Evolutionary conservation across 1,140 invertebrate species (phyloP), one percentile per base, ranked within the genome.

Genomic region (Drosophila eugracilis): DNA sequence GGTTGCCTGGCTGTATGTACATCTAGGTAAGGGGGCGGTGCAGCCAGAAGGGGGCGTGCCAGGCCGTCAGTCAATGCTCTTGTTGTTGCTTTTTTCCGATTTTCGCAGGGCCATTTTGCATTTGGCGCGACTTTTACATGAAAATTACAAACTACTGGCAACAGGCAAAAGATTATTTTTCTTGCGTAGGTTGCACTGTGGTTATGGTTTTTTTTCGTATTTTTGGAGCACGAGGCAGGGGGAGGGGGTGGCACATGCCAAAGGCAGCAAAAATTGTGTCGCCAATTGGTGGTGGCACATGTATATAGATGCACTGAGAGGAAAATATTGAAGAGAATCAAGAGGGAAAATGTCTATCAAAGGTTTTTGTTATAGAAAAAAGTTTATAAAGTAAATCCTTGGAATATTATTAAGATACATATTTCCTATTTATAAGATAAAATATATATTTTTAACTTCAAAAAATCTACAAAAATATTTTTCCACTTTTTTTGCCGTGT

Each of bases 71-170:
- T 58, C 62, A 48, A 47, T 66, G 47, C 44, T 65, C 53, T 63
- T 59, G 62, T 41, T 22, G 21, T 28, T 44, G 39, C n/a, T n/a
- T n/a, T n/a, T 55, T 42, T 39, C 34, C 37, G 36, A 30, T 65
- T 59, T 45, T 63, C 75, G 81, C 81, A 80, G 77, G 80, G 80
- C 81, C 81, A 86, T 85, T 85, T 85, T 85, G 81, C 81, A 85
- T 80, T 86, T 81, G 77, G 79, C 63, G 72, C 83, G 83, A 88
- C 78, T 86, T 88, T 81, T 86, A 86, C 83, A 86, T 88, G 83
- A 86, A 86, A 86, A 86, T 88, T 86, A 86, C 83, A 86, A 88
- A 86, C 83, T 86, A 86, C 83, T 86, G 83, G 77, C 81, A 83
- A 81, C 74, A 67, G 53, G 75, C 62, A 47, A 53, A 42, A 66